A percentile compares a stretch with the other conserved stretches of the same genome.
Conservation (phyloP, 2,113 vertebrate genomes). For the Pavo muticus region DNA sequence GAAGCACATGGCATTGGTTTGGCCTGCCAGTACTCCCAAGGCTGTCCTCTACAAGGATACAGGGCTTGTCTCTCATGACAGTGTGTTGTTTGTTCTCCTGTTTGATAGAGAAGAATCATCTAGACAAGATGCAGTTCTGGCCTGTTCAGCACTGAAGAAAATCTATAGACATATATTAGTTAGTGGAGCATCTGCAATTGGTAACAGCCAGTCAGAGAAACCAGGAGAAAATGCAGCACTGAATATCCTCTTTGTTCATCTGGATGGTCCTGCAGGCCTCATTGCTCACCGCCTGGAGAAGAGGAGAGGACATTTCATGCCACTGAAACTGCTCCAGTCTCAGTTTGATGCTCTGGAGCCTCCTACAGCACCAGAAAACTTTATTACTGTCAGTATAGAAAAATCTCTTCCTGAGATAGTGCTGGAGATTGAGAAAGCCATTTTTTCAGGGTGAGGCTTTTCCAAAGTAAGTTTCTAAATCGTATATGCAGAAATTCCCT, state of each 20-base stretch:
- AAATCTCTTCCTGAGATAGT: constrained; percentile 78
- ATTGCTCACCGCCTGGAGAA: constrained; percentile 81
- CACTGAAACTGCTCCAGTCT: constrained; percentile 82
- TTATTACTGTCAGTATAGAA: constrained; percentile 80
- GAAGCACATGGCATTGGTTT: background rate
- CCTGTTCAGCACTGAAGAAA: constrained; percentile 90
- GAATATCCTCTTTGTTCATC: constrained; percentile 83
- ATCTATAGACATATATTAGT: constrained; percentile 83
- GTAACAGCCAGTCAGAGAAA: background rate
- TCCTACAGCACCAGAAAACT: constrained; percentile 82
- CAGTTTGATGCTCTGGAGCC: constrained; percentile 88
- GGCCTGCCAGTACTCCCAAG: background rate
- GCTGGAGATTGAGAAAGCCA: constrained; percentile 66
- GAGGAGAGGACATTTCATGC: constrained; percentile 90
- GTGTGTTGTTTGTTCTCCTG: background rate
- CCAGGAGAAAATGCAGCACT: background rate
- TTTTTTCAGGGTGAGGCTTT: constrained; percentile 38
- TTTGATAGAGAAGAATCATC: constrained; percentile 75
- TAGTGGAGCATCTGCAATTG: constrained; percentile 64
- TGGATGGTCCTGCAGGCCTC: constrained; percentile 81
- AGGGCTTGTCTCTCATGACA: background rate
- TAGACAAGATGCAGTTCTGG: constrained; percentile 78
- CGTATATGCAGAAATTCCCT: background rate
- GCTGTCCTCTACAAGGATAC: background rate
- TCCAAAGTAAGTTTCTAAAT: background rate